phyloP scores from a whole-genome alignment of 1,140 invertebrate genomes.

The Aphaenogaster floridana region DNA sequence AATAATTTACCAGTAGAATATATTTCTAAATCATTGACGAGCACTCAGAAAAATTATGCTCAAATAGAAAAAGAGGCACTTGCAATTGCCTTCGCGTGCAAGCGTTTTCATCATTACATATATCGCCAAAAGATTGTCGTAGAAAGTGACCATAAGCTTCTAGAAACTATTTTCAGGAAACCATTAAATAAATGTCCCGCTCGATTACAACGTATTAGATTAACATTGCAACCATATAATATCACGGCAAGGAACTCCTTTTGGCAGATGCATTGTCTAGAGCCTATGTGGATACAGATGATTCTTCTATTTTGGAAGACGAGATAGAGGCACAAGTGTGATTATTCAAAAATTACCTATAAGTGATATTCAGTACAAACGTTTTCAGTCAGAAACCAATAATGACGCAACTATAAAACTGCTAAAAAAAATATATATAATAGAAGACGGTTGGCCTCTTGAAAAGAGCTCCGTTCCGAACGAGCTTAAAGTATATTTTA shows the following conservation, averaged over 20 bases:
- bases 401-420: not conserved
- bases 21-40: not conserved
- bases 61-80: slow-evolving; percentile 2
- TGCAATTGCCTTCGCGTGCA: not conserved
- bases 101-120: not conserved
- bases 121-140: not conserved
- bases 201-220: not conserved
- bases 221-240: not conserved
- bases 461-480: not conserved
- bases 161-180: not conserved
- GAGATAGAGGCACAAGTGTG: not conserved
- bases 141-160: not conserved
- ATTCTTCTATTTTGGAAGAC: not conserved
- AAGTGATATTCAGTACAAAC: not conserved
- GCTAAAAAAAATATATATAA: not conserved
- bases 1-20: not conserved
- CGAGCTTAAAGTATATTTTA: not conserved
- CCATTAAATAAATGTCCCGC: not conserved
- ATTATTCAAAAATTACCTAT: not conserved
- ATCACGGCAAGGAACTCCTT: not conserved
- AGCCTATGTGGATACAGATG: not conserved
- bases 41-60: not conserved
- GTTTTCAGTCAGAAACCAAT: not conserved
- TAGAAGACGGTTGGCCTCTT: not conserved
- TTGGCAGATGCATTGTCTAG: not conserved